A percentile compares a stretch with the other conserved stretches of the same genome.
phyloP scores from a whole-genome alignment of 1,140 invertebrate genomes.

The Drosophila novamexicana region DNA sequence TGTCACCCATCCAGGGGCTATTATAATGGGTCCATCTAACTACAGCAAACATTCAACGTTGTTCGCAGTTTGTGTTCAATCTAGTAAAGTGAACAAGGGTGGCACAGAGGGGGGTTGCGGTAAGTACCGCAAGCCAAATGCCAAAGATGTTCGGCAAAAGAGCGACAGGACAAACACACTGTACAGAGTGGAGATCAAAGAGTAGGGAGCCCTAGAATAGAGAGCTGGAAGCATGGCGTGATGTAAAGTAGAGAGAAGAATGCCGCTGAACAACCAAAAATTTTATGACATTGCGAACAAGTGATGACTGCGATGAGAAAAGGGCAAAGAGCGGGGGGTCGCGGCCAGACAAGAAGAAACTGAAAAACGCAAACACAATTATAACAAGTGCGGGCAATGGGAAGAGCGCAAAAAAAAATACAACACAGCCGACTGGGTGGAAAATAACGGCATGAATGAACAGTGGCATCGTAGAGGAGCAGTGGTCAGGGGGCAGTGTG shows the following conservation, averaged over 20 bases:
- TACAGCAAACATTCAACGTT: conserved; percentile 47
- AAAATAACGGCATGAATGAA: conserved; percentile 29
- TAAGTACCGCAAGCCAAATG: conserved; percentile 51
- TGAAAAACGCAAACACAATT: conserved; percentile 81
- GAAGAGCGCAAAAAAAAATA: conserved; percentile 33
- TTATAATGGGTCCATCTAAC: conserved; percentile 46
- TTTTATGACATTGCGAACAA: conserved; percentile 79
- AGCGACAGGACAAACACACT: conserved; percentile 16
- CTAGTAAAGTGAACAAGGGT: conserved; percentile 40
- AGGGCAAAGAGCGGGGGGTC: not conserved
- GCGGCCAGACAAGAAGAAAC: conserved; percentile 43
- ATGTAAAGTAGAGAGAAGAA: conserved; percentile 62
- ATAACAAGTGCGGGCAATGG: conserved; percentile 71
- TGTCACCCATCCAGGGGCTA: conserved; percentile 24
- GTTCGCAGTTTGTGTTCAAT: conserved; percentile 37
- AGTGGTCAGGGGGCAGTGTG: conserved; percentile 44
- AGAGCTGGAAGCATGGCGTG: conserved; percentile 26
- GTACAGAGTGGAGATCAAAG: not conserved
- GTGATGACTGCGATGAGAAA: conserved; percentile 41
- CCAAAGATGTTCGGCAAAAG: conserved; percentile 40
- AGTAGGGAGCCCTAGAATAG: not conserved
- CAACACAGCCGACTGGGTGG: conserved; percentile 32
- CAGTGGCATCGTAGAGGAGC: not conserved
- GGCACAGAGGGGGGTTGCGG: not conserved
- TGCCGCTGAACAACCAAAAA: conserved; percentile 78